A percentile compares a stretch with the other conserved stretches of the same genome.
Conservation (phyloP, 2,797 vertebrate genomes). For the Semaprochilodus insignis region DNA sequence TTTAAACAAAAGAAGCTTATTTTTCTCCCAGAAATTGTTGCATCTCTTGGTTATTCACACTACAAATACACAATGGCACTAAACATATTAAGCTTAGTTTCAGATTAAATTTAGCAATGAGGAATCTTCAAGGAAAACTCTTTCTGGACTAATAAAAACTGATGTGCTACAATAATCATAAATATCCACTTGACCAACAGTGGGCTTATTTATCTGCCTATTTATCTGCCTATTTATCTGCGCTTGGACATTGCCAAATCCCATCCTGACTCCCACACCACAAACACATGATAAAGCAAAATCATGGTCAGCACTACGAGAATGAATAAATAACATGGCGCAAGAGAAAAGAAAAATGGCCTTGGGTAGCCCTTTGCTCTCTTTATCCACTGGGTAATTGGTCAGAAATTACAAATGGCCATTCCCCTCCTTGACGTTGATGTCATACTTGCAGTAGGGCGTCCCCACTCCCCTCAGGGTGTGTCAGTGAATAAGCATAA, state of each 20-base stretch:
- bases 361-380: not conserved
- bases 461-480: conserved; percentile 19
- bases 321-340: not conserved
- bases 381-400: not conserved
- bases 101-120: not conserved
- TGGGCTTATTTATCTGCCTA: not conserved
- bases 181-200: not conserved
- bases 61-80: no score
- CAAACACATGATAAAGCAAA: not conserved
- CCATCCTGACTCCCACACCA: not conserved
- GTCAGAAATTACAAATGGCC: conserved; percentile 1
- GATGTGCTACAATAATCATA: no score
- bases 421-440: not conserved
- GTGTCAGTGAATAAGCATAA: conserved; percentile 7
- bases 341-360: not conserved
- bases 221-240: no score
- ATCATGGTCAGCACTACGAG: not conserved
- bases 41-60: not conserved
- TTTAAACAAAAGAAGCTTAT: not conserved
- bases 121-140: not conserved
- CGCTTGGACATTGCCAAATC: not conserved
- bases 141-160: no score
- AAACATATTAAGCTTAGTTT: not conserved
- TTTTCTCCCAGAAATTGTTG: not conserved
- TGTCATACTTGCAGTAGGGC: not conserved